These are phyloP conservation scores for Acleris literana DNA, from an alignment of 2,888 invertebrate species.

Conservation along the genomic window DNA sequence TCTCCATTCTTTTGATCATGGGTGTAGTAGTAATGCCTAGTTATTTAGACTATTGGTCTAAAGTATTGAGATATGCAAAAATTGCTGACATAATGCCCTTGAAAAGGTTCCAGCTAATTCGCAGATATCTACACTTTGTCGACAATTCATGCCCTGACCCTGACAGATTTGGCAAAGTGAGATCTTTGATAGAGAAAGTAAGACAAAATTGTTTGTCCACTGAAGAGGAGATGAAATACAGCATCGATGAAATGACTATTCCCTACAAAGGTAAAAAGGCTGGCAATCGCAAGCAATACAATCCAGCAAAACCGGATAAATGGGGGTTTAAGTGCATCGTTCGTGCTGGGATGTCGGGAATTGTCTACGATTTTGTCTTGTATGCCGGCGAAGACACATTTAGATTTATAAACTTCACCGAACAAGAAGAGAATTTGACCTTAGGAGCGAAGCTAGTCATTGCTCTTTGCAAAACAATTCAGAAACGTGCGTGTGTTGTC, in stretches of 20 bases:
- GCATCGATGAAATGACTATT: constrained; percentile 55
- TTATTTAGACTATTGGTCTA: constrained; percentile 13
- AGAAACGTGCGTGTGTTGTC: constrained; percentile 26
- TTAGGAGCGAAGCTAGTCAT: constrained; percentile 46
- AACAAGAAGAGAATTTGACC: constrained; percentile 42
- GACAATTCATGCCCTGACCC: constrained; percentile 19
- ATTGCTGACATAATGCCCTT: constrained; percentile 13
- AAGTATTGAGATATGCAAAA: constrained; percentile 5
- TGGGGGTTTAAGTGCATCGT: constrained; percentile 52
- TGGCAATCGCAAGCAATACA: constrained; percentile 49
- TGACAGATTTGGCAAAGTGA: constrained; percentile 42
- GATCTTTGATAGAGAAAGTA: constrained; percentile 40
- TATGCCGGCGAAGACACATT: constrained; percentile 52
- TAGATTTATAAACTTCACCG: constrained; percentile 38
- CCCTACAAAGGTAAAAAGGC: constrained; percentile 52
- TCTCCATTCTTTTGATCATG: constrained; percentile 6
- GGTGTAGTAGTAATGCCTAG: constrained; percentile 9
- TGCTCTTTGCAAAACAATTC: constrained; percentile 41
- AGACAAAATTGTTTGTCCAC: constrained; percentile 38
- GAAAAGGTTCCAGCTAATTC: constrained; percentile 3
- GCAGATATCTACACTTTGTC: constrained; percentile 8
- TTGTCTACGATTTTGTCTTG: constrained; percentile 51
- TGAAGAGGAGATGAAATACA: constrained; percentile 45
- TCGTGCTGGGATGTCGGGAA: constrained; percentile 47
- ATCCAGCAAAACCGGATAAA: constrained; percentile 51